Conservation (phyloP, 1,140 invertebrate species). For the Zaprionus davidi region DNA sequence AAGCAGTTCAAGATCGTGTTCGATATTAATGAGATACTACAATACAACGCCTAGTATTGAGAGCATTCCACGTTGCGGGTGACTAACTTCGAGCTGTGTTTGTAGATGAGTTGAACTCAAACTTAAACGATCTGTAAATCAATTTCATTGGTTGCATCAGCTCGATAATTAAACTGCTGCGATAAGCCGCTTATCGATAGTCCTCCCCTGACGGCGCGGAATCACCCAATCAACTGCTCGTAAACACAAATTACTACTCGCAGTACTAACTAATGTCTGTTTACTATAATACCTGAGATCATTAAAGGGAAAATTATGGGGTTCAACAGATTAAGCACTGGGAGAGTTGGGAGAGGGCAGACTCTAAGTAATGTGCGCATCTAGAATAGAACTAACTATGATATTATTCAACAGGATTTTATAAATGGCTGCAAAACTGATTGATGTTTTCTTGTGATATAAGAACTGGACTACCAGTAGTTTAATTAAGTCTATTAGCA, state of each 20-base stretch:
- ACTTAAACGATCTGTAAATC: background rate
- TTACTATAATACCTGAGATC: background rate
- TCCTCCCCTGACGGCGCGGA: background rate
- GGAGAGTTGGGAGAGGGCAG: background rate
- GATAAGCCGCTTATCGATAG: background rate
- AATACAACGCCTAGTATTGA: background rate
- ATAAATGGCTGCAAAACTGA: background rate
- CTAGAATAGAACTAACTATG: background rate
- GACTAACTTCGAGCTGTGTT: background rate
- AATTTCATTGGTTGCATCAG: conserved; percentile 5
- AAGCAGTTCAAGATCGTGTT: conserved; percentile 34
- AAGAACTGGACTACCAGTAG: background rate
- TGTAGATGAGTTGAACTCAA: background rate
- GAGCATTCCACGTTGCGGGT: background rate
- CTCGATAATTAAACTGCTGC: background rate
- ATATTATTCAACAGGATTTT: background rate
- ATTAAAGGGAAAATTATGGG: background rate
- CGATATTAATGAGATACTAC: conserved; percentile 3
- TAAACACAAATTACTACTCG: background rate
- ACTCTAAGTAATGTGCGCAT: background rate
- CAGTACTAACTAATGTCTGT: background rate
- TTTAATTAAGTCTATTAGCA: background rate
- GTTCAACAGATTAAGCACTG: background rate
- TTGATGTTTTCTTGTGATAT: background rate
- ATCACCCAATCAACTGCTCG: background rate